Evolutionary conservation across 2,113 vertebrate species (phyloP).

Genomic region (Platichthys flesus): DNA sequence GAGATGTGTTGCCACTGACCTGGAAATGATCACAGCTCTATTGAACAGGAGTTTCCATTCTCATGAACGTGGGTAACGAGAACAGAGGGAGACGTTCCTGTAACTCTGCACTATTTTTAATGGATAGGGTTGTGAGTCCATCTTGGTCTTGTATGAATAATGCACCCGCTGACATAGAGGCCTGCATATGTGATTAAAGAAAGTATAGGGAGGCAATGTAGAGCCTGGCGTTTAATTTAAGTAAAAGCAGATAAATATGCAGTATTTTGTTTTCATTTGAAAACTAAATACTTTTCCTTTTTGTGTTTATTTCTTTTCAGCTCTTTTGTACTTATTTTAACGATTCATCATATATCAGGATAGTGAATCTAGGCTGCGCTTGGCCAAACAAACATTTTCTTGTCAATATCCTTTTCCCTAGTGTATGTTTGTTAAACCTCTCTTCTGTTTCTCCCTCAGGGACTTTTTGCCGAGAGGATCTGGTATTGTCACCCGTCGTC

Average conservation of each 20-base stretch:
- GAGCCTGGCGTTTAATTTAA: not conserved
- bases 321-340: not conserved
- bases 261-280: not conserved
- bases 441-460: slow-evolving; percentile 72
- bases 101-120: slow-evolving; percentile 36
- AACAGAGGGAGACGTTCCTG: slow-evolving; percentile 14
- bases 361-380: too few species aligned
- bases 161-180: slow-evolving; percentile 12
- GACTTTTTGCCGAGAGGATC: slow-evolving; percentile 95
- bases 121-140: slow-evolving; percentile 34
- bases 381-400: not conserved
- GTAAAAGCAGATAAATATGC: not conserved
- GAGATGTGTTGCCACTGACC: slow-evolving; percentile 63
- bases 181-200: not conserved
- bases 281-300: not conserved
- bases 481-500: slow-evolving; percentile 93
- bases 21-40: slow-evolving; percentile 64
- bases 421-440: slow-evolving; percentile 12
- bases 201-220: not conserved
- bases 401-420: not conserved
- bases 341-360: too few species aligned
- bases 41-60: slow-evolving; percentile 65
- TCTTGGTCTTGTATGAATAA: slow-evolving; percentile 46
- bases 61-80: slow-evolving; percentile 34
- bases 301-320: not conserved